phyloP scores from a whole-genome alignment of 1,140 invertebrate genomes.

The Aphis craccivora region DNA sequence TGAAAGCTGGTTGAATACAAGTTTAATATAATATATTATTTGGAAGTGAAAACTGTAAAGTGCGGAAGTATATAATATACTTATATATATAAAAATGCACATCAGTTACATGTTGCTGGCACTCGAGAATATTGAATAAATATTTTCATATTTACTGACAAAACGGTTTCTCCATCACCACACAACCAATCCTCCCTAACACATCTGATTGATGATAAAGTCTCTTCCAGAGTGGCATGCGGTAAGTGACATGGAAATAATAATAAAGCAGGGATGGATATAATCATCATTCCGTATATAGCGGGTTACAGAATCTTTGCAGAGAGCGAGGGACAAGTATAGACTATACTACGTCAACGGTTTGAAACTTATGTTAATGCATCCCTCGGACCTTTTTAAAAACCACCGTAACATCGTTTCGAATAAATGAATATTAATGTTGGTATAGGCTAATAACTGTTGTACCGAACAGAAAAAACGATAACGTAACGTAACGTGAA shows the following conservation, averaged over 20 bases:
- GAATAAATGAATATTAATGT: constrained; percentile 45
- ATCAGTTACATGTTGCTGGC: not conserved
- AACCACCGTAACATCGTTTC: constrained; percentile 24
- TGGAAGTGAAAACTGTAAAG: not conserved
- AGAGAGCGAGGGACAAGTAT: not conserved
- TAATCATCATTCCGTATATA: not conserved
- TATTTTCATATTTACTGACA: not conserved
- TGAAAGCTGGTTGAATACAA: too few relatives aligned
- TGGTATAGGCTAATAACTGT: constrained; percentile 22
- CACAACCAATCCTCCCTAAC: not conserved
- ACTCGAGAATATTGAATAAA: not conserved
- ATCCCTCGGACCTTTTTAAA: constrained; percentile 30
- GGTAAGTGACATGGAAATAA: not conserved
- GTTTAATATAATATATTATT: not conserved
- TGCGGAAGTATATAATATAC: not conserved
- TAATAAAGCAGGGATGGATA: not conserved
- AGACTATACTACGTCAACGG: not conserved
- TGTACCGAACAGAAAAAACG: not conserved
- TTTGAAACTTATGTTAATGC: constrained; percentile 33
- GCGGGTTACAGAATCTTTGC: not conserved
- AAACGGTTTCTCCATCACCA: not conserved
- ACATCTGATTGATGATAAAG: not conserved
- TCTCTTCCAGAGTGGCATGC: not conserved
- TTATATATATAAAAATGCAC: not conserved
- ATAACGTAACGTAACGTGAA: not conserved